These are phyloP conservation scores for Rhinogobio ventralis DNA, from an alignment of 2,797 vertebrate species.

Conservation along the genomic window DNA sequence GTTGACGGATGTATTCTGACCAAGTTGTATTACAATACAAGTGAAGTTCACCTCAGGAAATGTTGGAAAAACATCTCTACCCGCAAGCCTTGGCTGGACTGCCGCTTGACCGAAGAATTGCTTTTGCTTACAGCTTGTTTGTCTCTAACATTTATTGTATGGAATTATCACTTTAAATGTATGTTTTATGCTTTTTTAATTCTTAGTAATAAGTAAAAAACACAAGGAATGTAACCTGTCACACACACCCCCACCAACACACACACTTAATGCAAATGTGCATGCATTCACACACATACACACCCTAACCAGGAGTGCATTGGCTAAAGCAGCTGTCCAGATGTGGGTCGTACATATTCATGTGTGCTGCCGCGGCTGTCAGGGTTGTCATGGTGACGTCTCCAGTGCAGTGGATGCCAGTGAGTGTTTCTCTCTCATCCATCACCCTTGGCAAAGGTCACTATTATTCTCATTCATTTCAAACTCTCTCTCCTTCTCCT, in stretches of 20 bases:
- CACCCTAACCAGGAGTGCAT: slow-evolving; percentile 52
- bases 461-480: slow-evolving; percentile 77
- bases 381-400: slow-evolving; percentile 67
- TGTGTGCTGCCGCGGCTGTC: slow-evolving; percentile 58
- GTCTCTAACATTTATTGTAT: not conserved
- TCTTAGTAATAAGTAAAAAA: slow-evolving; percentile 1
- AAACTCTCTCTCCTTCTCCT: slow-evolving; percentile 51
- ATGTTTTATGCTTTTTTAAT: not conserved
- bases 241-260: not conserved
- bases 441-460: slow-evolving; percentile 76
- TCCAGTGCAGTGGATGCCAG: slow-evolving; percentile 63
- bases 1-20: slow-evolving; percentile 56
- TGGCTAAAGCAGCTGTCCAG: slow-evolving; percentile 64
- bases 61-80: slow-evolving; percentile 46
- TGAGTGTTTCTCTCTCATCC: slow-evolving; percentile 67
- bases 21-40: slow-evolving; percentile 52
- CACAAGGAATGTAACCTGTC: slow-evolving; percentile 23
- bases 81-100: not conserved
- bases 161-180: not conserved
- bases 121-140: not conserved
- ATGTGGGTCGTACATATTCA: slow-evolving; percentile 66
- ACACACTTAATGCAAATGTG: slow-evolving; percentile 36
- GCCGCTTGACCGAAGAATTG: not conserved
- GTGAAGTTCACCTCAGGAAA: slow-evolving; percentile 50
- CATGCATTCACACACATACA: slow-evolving; percentile 29